A percentile compares a stretch with the other conserved stretches of the same genome.
Evolutionary conservation across 2,797 vertebrate species (phyloP).

Genomic region (Sarcophilus harrisii): DNA sequence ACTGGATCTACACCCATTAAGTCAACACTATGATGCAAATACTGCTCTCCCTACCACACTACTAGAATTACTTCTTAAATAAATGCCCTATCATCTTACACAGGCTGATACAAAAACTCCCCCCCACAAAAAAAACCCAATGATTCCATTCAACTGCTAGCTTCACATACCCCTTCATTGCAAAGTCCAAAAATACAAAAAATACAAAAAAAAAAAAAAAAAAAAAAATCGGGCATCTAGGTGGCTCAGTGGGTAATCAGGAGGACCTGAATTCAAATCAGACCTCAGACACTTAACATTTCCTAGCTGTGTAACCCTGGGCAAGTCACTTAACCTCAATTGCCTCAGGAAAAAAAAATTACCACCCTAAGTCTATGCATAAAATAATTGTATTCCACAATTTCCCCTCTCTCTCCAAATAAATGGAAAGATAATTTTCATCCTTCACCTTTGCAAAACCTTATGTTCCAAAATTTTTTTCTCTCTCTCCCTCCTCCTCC

Average conservation of each 20-base stretch:
- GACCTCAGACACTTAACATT: too few species aligned
- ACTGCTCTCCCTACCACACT: slow-evolving; percentile 12
- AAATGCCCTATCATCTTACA: neutral
- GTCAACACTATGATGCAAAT: slow-evolving; percentile 22
- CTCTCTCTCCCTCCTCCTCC: too few species aligned
- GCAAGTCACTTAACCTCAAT: neutral
- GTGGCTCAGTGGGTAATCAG: too few species aligned
- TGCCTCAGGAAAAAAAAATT: too few species aligned
- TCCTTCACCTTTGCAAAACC: too few species aligned
- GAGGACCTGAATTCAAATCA: too few species aligned
- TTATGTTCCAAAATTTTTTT: too few species aligned
- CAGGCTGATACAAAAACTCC: neutral
- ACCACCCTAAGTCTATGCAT: neutral
- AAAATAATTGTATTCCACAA: neutral
- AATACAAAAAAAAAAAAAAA: too few species aligned
- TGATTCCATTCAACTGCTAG: neutral
- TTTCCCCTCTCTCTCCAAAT: too few species aligned
- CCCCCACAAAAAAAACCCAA: neutral
- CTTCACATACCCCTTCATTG: neutral
- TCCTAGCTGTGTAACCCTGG: too few species aligned
- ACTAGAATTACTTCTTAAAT: neutral
- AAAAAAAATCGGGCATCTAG: neutral
- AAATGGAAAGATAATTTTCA: too few species aligned
- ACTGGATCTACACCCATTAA: slow-evolving; percentile 23
- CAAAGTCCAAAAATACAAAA: neutral